Percentiles rank a stretch among this genome's conserved stretches.
phyloP scores from a whole-genome alignment of 2,888 invertebrate genomes.

The Cyclophora albipunctata region DNA sequence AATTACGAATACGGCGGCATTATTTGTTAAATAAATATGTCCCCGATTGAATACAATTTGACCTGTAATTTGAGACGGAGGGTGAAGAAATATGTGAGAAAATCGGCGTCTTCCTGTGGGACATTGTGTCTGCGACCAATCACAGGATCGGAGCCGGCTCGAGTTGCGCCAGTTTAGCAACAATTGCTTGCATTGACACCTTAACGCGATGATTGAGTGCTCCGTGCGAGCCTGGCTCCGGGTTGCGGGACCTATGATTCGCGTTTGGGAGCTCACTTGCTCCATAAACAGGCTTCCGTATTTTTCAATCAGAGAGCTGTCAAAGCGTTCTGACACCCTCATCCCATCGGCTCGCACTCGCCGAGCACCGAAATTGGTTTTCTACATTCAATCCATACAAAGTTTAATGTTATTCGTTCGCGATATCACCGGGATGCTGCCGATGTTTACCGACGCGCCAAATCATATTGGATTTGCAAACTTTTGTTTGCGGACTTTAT shows the following conservation, averaged over 20 bases:
- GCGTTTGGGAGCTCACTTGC: constrained; percentile 53
- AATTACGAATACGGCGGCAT: constrained; percentile 17
- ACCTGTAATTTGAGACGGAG: constrained; percentile 9
- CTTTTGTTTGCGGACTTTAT: constrained; percentile 75
- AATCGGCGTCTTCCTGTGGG: constrained; percentile 36
- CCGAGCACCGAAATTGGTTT: constrained; percentile 76
- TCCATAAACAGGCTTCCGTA: constrained; percentile 76
- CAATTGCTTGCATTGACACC: neutral
- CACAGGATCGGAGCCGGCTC: neutral
- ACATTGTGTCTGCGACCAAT: constrained; percentile 1
- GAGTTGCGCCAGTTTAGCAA: constrained; percentile 1
- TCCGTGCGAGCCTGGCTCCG: no score
- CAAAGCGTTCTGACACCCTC: constrained; percentile 78
- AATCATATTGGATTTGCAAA: constrained; percentile 77
- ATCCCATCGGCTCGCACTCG: constrained; percentile 76
- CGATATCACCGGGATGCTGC: constrained; percentile 75
- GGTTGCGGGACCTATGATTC: constrained; percentile 21
- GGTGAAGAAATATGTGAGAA: constrained; percentile 25
- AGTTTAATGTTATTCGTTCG: constrained; percentile 76
- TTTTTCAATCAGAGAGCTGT: constrained; percentile 79
- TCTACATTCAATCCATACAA: constrained; percentile 77
- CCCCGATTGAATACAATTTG: constrained; percentile 18
- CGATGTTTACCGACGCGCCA: constrained; percentile 75
- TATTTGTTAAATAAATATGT: constrained; percentile 23
- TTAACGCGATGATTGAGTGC: neutral